Evolutionary conservation across 2,797 vertebrate genomes (phyloP).

Genomic region (Phrynocephalus guinanensis): DNA sequence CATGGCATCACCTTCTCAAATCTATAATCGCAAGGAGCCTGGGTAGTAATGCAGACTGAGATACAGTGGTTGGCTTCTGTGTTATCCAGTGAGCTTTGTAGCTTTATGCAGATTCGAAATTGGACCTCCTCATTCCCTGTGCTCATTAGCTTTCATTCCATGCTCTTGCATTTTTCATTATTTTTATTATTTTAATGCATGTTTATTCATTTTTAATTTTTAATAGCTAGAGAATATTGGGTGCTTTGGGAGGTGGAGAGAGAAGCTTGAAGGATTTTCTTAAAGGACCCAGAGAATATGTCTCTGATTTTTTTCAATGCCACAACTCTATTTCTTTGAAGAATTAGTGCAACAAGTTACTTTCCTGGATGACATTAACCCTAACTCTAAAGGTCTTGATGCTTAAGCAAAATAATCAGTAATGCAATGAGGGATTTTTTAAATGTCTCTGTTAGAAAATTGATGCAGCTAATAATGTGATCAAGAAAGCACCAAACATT

Average conservation of each 20-base stretch:
- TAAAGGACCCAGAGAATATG: too few relatives aligned
- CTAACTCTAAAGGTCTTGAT: too few relatives aligned
- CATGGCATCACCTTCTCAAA: background rate
- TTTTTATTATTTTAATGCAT: background rate
- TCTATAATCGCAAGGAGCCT: background rate
- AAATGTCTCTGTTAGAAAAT: too few relatives aligned
- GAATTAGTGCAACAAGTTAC: too few relatives aligned
- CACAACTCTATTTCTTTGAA: too few relatives aligned
- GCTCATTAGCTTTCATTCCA: background rate
- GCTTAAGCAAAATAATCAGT: too few relatives aligned
- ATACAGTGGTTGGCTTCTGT: background rate
- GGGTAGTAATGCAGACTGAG: background rate
- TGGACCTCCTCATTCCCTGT: background rate
- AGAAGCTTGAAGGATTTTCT: too few relatives aligned
- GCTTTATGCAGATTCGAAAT: background rate
- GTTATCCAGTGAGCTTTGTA: background rate
- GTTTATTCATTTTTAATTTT: background rate
- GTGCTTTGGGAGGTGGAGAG: too few relatives aligned
- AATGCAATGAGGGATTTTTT: too few relatives aligned
- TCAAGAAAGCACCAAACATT: background rate
- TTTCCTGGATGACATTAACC: too few relatives aligned
- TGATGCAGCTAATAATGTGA: background rate
- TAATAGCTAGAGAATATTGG: too few relatives aligned
- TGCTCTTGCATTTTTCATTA: background rate
- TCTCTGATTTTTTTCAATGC: too few relatives aligned